Evolutionary conservation across 2,888 invertebrate species (phyloP).

Genomic region (Apocheima hispidaria): DNA sequence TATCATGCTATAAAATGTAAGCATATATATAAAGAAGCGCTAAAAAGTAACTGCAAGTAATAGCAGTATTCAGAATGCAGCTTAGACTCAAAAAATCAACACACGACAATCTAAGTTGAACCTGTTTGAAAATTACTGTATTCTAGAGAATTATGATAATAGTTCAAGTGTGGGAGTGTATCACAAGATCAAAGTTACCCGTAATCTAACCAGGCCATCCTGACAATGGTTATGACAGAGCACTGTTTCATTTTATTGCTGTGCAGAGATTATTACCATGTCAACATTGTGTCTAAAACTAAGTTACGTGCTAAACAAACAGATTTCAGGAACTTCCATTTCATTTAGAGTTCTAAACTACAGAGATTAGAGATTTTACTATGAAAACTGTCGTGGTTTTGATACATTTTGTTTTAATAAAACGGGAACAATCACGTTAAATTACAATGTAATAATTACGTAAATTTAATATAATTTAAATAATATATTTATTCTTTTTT

Average conservation of each 20-base stretch:
- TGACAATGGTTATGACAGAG: constrained; percentile 32
- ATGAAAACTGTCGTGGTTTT: no score
- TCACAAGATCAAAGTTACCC: constrained; percentile 28
- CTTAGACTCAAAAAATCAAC: no score
- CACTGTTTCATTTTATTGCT: constrained; percentile 31
- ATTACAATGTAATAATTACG: no score
- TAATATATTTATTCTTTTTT: no score
- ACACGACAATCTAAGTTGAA: constrained; percentile 2
- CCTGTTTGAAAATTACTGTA: constrained; percentile 8
- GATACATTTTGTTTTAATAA: no score
- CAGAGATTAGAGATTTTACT: no score
- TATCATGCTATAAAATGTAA: no score
- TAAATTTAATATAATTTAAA: no score
- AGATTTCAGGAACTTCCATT: neutral
- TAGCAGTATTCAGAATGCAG: no score
- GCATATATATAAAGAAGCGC: no score
- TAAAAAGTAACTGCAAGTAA: no score
- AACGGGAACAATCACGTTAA: no score
- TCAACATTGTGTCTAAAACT: constrained; percentile 19
- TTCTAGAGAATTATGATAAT: constrained; percentile 14
- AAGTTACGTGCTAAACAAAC: constrained; percentile 3
- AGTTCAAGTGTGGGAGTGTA: constrained; percentile 30
- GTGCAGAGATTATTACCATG: constrained; percentile 20
- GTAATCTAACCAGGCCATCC: constrained; percentile 37
- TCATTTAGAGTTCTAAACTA: neutral